Base-by-base conservation (phyloP, 2,113 vertebrate genomes). In the Ascaphus truei region DNA sequence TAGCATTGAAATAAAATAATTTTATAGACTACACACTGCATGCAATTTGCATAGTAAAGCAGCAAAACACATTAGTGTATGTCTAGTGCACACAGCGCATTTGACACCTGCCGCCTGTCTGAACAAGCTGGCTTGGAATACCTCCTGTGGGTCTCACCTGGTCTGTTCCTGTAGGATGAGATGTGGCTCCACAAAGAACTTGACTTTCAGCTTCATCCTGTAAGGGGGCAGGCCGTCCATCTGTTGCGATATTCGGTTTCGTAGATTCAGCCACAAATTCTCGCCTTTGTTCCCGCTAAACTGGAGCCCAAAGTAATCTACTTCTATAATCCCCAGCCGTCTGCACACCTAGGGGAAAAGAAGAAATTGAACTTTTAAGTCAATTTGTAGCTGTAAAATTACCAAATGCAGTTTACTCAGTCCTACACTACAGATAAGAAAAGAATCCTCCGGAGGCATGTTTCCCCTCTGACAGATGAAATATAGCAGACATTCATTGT, bases 181-280 rank as follows among this genome's bases (percentile, higher is more conserved):
- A 88, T 99, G 97, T 0, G 97, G 96, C 75, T 98, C 97, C 77
- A 99, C 96, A 72, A 99, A 98, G 85, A 98, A 99, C 79, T 99
- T 99, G 80, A 99, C 96, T 69, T 92, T 84, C 52, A 99, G 81
- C 79, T 94, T 91, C 71, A 99, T 82, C 43, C 96, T 86, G 71
- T 95, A 97, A n/a, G 96, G 96, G 33, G 93, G 87, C 80, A 96
- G 81, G 6, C 90, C 93, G 52, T 98, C 96, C 92, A 98, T 94
- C 88, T 99, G 97, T 83, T 98, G 97, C 18, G 94, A 94, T 82
- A 99, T 98, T 74, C 97, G 90, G 79, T 99, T 99, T 79, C 97
- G 92, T 84, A 99, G 85, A 88, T 99, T 99, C 77, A 99, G 89
- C 97, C 97, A 99, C 56, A 98, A 87, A 80, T 89, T 98, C 76